These are phyloP conservation scores for Gambelia wislizenii DNA, from an alignment of 2,797 vertebrate genomes.

Conservation along the genomic window DNA sequence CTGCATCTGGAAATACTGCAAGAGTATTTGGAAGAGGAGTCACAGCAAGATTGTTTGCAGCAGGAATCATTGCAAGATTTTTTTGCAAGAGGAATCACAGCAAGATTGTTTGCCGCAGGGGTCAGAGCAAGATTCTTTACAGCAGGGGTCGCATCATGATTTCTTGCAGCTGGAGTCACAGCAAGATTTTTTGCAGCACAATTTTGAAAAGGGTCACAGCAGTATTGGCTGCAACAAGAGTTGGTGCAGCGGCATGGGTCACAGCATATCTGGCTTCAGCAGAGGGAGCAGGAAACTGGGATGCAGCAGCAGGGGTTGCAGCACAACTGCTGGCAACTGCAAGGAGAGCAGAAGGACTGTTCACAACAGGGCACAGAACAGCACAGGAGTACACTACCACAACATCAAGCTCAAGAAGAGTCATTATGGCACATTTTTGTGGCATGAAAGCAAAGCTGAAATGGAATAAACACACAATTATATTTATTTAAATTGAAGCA, in stretches of 20 bases:
- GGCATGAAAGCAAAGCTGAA: neutral
- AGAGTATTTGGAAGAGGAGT: too few relatives aligned
- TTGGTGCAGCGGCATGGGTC: neutral
- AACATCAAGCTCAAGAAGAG: neutral
- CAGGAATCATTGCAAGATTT: neutral
- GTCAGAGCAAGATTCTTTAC: neutral
- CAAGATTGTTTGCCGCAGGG: neutral
- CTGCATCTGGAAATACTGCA: too few relatives aligned
- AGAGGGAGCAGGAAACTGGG: too few relatives aligned
- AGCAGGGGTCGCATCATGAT: neutral
- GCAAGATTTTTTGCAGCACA: neutral
- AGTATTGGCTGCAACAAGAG: neutral
- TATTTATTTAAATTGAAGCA: neutral
- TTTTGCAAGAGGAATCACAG: neutral
- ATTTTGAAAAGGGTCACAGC: neutral
- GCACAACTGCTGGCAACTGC: neutral
- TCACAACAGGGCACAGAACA: neutral
- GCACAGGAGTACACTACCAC: neutral
- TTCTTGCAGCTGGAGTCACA: neutral
- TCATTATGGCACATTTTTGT: neutral
- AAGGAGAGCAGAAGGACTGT: neutral
- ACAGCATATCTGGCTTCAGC: neutral
- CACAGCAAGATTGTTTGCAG: too few relatives aligned
- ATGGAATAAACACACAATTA: neutral
- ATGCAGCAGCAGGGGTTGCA: neutral